Evolutionary conservation across 2,888 invertebrate genomes (phyloP), one percentile per base, ranked within the genome.

Genomic region (Molanna angustata): DNA sequence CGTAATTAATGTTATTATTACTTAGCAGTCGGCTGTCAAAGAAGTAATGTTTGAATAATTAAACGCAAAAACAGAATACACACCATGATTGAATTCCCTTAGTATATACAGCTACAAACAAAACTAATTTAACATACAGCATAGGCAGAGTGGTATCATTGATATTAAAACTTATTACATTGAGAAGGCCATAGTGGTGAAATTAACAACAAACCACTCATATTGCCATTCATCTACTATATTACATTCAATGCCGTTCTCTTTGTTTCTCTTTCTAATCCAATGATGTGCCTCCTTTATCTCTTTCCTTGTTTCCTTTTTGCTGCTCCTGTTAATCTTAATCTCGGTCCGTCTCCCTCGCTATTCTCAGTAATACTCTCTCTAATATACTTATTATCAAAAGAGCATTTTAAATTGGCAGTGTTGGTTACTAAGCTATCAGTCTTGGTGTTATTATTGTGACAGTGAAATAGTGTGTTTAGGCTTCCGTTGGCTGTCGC

Each of bases 321-420:
- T 63, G 67, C 68, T 7, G 77, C 77, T 33, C 77, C 77, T 64
- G 64, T 68, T 17, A 56, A 33, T 35, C 21, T 49, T 17, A 13
- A 71, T 65, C 64, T 75, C 73, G 64, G 66, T 67, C 14, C 74
- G 72, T 41, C 75, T 74, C 64, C 64, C 67, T 16, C 52, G 20
- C 46, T 21, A 14, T 27, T 37, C 20, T 31, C 51, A 13, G 35
- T n/a, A n/a, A n/a, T 33, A 42, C 33, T 41, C 42, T 33, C 33
- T 13, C 4, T 14, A 2, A 9, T 21, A 33, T 21, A 16, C 37
- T 33, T 33, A 19, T 33, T 47, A 27, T 13, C 37, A 69, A 20
- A 43, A 21, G 35, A 52, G 37, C 37, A 16, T 31, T 32, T 45
- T 17, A 43, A 22, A 50, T 53, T 53, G 52, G 55, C 58, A 52